These are phyloP conservation scores for Rhodinocichla rosea DNA, from an alignment of 2,113 vertebrate genomes.

Conservation along the genomic window DNA sequence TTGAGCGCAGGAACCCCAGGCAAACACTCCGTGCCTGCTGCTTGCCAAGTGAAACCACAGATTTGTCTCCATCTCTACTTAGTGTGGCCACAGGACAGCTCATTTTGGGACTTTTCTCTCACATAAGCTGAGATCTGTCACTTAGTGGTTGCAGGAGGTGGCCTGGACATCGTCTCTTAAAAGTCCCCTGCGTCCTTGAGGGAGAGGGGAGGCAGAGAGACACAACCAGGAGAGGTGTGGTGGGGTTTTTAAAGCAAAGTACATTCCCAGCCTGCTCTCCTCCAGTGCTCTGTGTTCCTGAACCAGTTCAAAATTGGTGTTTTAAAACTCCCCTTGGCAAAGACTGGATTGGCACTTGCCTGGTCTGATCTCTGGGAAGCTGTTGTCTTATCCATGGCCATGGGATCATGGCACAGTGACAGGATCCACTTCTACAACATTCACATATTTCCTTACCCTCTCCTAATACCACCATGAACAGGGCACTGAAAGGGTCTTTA, in stretches of 20 bases:
- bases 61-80: neutral
- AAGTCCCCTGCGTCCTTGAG: neutral
- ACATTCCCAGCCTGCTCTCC: neutral
- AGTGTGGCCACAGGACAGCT: neutral
- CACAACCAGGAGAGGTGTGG: neutral
- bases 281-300: neutral
- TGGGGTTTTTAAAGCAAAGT: neutral
- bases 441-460: neutral
- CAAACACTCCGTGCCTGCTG: neutral
- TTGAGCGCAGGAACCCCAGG: neutral
- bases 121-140: neutral
- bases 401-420: neutral
- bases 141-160: constrained; percentile 12
- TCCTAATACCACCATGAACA: neutral
- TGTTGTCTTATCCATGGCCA: neutral
- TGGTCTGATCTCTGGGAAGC: neutral
- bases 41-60: constrained; percentile 12
- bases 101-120: constrained; percentile 5
- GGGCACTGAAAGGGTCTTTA: neutral
- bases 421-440: neutral
- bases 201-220: neutral
- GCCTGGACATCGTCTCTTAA: neutral
- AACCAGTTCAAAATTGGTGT: neutral
- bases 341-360: neutral
- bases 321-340: neutral